These are phyloP conservation scores for Heterochromis multidens DNA, from an alignment of 2,113 vertebrate genomes.

Conservation along the genomic window DNA sequence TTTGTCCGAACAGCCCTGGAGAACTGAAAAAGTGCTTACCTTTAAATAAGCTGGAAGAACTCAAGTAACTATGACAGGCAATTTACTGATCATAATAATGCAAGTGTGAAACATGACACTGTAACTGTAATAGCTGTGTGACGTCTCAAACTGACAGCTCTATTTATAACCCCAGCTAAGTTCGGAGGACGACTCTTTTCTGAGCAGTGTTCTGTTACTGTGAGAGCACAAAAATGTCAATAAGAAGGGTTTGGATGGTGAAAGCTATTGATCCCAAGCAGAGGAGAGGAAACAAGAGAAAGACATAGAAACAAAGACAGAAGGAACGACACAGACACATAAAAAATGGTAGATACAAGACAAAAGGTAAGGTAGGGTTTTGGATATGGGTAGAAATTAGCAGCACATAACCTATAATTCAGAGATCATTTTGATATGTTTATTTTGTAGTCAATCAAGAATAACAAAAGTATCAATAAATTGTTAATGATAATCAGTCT, in stretches of 20 bases:
- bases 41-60: conserved; percentile 52
- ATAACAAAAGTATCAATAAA: neutral
- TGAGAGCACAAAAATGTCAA: conserved; percentile 45
- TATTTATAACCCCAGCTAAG: conserved; percentile 38
- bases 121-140: conserved; percentile 30
- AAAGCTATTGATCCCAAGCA: conserved; percentile 41
- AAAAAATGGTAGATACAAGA: neutral
- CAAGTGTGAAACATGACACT: conserved; percentile 51
- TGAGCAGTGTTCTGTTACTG: conserved; percentile 58
- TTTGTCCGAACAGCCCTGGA: conserved; percentile 35
- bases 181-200: conserved; percentile 13
- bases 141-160: conserved; percentile 52
- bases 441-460: neutral
- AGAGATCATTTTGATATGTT: neutral
- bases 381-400: neutral
- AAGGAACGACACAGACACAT: neutral
- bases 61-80: conserved; percentile 55
- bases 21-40: conserved; percentile 35
- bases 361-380: neutral
- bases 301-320: neutral
- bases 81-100: conserved; percentile 52
- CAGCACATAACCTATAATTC: neutral
- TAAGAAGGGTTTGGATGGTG: conserved; percentile 33
- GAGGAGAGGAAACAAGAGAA: conserved; percentile 38
- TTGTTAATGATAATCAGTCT: neutral